phyloP scores from a whole-genome alignment of 2,113 vertebrate genomes.

The Ctenomys sociabilis region DNA sequence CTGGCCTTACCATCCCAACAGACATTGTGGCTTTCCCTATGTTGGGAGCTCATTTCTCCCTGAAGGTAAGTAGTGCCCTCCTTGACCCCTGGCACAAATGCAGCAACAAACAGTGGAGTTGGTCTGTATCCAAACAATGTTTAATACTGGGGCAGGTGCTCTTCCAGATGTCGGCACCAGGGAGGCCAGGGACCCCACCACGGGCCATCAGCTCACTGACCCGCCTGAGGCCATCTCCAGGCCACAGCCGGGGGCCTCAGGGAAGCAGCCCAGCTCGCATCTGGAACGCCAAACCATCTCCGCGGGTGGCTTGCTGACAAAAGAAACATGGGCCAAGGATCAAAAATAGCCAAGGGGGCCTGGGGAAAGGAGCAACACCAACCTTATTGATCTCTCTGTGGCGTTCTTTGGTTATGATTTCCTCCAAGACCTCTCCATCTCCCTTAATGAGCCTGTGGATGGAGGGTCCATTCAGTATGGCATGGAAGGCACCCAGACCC shows the following conservation, averaged over 20 bases:
- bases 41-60: background rate
- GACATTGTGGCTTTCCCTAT: background rate
- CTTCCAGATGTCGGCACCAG: background rate
- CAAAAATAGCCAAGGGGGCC: background rate
- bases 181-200: background rate
- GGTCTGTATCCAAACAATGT: background rate
- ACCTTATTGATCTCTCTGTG: constrained; percentile 99
- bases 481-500: too few relatives aligned
- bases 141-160: constrained; percentile 24
- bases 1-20: background rate
- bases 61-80: accelerated
- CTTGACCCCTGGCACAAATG: background rate
- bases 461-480: background rate
- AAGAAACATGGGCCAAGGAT: background rate
- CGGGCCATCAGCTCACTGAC: background rate
- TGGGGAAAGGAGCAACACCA: background rate
- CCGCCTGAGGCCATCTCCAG: background rate
- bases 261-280: constrained; percentile 88
- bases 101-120: background rate
- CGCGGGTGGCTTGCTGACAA: constrained; percentile 92
- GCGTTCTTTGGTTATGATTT: constrained; percentile 95
- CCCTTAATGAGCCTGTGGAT: constrained; percentile 93
- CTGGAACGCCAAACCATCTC: constrained; percentile 94
- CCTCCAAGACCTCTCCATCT: constrained; percentile 96
- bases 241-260: background rate